A percentile compares a stretch with the other conserved stretches of the same genome.
phyloP scores from a whole-genome alignment of 2,113 vertebrate species.

The Xenopus laevis region DNA sequence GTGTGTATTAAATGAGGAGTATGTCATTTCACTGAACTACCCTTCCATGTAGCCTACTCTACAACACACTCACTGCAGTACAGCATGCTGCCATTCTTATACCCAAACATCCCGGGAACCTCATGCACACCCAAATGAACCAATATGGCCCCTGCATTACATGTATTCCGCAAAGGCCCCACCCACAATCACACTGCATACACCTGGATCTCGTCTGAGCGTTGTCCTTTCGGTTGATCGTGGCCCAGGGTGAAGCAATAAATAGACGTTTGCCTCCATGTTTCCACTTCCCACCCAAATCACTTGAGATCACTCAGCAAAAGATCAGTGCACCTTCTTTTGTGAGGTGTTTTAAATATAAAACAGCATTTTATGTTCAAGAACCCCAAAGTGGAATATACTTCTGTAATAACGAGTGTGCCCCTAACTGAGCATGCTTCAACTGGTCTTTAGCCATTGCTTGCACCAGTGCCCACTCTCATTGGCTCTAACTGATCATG shows the following conservation, averaged over 20 bases:
- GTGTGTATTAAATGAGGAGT: neutral
- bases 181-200: neutral
- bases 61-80: neutral
- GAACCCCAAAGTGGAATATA: neutral
- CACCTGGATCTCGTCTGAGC: neutral
- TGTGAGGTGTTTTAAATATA: neutral
- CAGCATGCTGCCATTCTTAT: slow-evolving; percentile 4
- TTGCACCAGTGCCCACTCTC: neutral
- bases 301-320: neutral
- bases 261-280: neutral
- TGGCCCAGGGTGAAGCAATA: slow-evolving; percentile 24
- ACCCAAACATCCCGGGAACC: neutral
- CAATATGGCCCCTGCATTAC: neutral
- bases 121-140: neutral
- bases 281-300: neutral
- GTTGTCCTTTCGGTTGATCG: slow-evolving; percentile 1
- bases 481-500: neutral
- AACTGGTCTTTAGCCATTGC: neutral
- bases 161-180: neutral
- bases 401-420: neutral
- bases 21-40: neutral
- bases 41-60: neutral
- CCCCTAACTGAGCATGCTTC: neutral
- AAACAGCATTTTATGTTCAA: slow-evolving; percentile 27
- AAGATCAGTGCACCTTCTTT: neutral